These are phyloP conservation scores for Oegoconia quadripuncta DNA, from an alignment of 2,888 invertebrate genomes.

Conservation along the genomic window DNA sequence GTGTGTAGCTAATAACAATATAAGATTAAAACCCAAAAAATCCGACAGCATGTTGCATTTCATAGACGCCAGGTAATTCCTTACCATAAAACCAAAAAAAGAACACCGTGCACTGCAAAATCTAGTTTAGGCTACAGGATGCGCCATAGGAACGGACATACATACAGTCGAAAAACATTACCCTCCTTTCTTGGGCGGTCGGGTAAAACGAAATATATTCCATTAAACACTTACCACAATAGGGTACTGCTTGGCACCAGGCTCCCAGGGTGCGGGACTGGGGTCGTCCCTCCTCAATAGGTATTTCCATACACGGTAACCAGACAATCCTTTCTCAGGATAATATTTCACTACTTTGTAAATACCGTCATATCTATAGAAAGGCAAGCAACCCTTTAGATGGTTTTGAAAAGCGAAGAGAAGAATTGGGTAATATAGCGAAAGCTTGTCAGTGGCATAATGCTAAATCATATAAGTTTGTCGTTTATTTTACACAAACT, in stretches of 20 bases:
- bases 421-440: too few species aligned
- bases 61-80: too few species aligned
- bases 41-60: too few species aligned
- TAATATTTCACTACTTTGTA: conserved; percentile 93
- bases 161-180: background rate
- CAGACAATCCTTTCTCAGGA: conserved; percentile 87
- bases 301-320: conserved; percentile 90
- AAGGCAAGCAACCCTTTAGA: background rate
- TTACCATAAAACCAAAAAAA: too few species aligned
- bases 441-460: too few species aligned
- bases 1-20: too few species aligned
- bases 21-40: too few species aligned
- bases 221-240: conserved; percentile 47
- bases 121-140: too few species aligned
- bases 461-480: too few species aligned
- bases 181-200: background rate
- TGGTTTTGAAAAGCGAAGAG: too few species aligned
- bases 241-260: conserved; percentile 80
- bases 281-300: conserved; percentile 87
- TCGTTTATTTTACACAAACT: too few species aligned
- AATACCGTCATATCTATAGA: conserved; percentile 87
- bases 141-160: background rate
- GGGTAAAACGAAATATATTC: background rate
- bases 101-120: too few species aligned
- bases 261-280: conserved; percentile 88